phyloP scores from a whole-genome alignment of 2,888 invertebrate species.

The Germaria angustata region DNA sequence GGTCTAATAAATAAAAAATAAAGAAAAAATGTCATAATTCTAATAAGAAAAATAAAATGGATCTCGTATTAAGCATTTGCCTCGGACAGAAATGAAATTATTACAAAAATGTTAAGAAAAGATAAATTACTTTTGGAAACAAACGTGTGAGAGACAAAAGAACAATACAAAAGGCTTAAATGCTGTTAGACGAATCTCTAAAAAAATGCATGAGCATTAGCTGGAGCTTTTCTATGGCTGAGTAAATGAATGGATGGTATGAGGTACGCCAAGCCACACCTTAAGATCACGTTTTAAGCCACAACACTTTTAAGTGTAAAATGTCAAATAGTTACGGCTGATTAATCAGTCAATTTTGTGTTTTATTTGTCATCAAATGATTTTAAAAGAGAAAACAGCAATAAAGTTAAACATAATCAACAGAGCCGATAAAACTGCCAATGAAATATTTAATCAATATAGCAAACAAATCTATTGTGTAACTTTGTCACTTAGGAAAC shows the following conservation, averaged over 20 bases:
- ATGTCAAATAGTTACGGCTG: conserved; percentile 72
- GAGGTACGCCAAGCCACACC: conserved; percentile 40
- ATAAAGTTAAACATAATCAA: not conserved
- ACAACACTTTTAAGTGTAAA: conserved; percentile 70
- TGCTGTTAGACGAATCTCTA: conserved; percentile 4
- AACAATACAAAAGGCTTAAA: not conserved
- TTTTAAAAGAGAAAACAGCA: not conserved
- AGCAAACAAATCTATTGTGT: not conserved
- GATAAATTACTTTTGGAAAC: conserved; percentile 62
- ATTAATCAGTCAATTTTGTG: conserved; percentile 72
- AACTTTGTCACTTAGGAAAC: too few relatives aligned
- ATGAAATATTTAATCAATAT: not conserved
- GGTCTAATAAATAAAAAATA: conserved; percentile 26
- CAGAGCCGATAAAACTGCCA: not conserved
- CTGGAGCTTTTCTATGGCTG: conserved; percentile 14
- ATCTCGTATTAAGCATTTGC: conserved; percentile 25
- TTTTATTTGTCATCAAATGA: conserved; percentile 23
- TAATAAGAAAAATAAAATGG: conserved; percentile 3
- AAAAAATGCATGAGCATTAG: not conserved
- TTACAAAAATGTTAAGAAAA: conserved; percentile 35
- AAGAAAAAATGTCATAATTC: not conserved
- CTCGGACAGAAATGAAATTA: not conserved
- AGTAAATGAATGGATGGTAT: not conserved
- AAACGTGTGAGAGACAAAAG: conserved; percentile 41
- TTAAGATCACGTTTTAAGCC: conserved; percentile 50